Percentiles rank a stretch among this genome's conserved stretches.
Conservation (phyloP, 1,140 invertebrate species). For the Procambarus virginalis region DNA sequence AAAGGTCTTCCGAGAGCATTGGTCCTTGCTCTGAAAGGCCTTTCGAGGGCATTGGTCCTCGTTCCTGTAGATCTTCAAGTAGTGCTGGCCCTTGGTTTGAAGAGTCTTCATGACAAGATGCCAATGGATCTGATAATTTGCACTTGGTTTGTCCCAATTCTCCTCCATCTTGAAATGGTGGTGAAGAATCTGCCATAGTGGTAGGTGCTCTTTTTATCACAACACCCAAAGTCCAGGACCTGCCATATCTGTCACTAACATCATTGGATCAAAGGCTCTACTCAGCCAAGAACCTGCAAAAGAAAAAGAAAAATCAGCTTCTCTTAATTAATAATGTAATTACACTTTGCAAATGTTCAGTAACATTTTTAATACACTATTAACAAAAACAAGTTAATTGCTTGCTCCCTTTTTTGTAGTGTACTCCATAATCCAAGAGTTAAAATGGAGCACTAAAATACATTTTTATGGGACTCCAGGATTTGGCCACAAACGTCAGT, state of each 20-base stretch:
- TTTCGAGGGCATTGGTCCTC: not conserved
- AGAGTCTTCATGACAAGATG: not conserved
- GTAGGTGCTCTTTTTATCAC: not conserved
- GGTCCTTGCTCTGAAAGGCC: not conserved
- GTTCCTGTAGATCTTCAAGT: not conserved
- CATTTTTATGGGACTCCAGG: too few relatives aligned
- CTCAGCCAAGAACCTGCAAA: not conserved
- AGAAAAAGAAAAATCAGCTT: not conserved
- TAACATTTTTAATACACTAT: too few relatives aligned
- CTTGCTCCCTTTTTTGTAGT: too few relatives aligned
- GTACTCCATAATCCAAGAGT: too few relatives aligned
- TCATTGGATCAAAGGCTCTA: not conserved
- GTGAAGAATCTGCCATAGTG: not conserved
- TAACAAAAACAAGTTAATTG: too few relatives aligned
- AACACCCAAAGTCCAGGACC: not conserved
- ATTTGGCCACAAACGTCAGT: too few relatives aligned
- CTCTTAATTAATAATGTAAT: too few relatives aligned
- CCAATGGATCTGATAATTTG: not conserved
- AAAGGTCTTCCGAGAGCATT: not conserved
- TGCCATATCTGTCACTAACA: not conserved
- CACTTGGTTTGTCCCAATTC: slow-evolving; percentile 1
- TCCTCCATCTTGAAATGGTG: not conserved
- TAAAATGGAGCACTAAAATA: too few relatives aligned
- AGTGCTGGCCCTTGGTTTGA: not conserved
- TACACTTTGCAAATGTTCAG: not conserved